phyloP scores from a whole-genome alignment of 2,113 vertebrate species.

The Scopus umbretta region DNA sequence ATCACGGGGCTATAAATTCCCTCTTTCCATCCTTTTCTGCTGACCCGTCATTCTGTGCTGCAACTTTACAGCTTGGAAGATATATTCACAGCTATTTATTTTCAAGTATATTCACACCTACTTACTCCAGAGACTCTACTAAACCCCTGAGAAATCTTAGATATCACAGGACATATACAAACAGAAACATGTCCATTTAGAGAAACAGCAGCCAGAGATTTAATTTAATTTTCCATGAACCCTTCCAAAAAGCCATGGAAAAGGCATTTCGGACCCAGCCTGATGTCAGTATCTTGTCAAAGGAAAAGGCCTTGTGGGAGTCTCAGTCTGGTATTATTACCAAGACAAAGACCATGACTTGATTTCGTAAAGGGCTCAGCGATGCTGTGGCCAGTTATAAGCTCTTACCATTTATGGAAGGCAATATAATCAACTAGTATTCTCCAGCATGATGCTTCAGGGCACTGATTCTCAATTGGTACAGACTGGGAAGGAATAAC shows the following conservation, averaged over 20 bases:
- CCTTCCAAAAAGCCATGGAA: slow-evolving; percentile 9
- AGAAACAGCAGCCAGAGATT: neutral
- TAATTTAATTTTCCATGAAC: neutral
- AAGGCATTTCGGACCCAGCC: slow-evolving; percentile 1
- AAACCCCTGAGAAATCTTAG: neutral
- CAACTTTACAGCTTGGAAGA: neutral
- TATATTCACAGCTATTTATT: neutral
- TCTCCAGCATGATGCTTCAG: neutral
- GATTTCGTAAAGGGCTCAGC: neutral
- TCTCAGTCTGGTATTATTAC: slow-evolving; percentile 9
- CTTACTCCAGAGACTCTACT: neutral
- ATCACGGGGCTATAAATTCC: neutral
- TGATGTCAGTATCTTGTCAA: neutral
- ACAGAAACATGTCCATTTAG: neutral
- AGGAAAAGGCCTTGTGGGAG: slow-evolving; percentile 10
- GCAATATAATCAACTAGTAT: neutral
- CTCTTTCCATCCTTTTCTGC: neutral
- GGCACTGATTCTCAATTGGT: neutral
- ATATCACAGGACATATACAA: neutral
- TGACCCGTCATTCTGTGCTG: neutral
- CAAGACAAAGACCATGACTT: neutral
- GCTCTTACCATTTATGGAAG: neutral
- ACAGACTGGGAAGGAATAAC: slow-evolving; percentile 19
- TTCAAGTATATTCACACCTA: neutral
- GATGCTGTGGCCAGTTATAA: neutral